A percentile compares a stretch with the other conserved stretches of the same genome.
These are phyloP conservation scores for Aplocera efformata DNA, from an alignment of 2,888 invertebrate species.

Conservation along the genomic window DNA sequence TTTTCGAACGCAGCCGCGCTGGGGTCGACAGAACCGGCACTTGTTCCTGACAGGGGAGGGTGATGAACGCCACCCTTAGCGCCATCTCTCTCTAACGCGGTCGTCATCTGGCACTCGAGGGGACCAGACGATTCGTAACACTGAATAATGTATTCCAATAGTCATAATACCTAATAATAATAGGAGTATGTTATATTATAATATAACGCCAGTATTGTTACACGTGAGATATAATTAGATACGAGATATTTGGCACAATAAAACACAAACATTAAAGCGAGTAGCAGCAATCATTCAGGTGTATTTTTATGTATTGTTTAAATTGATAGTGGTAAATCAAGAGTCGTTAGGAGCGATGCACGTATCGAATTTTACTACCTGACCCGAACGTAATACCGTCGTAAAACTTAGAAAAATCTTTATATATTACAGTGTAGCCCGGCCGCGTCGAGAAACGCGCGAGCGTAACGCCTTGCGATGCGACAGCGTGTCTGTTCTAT, in stretches of 20 bases:
- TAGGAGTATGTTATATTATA: slow-evolving; percentile 26
- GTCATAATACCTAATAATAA: slow-evolving; percentile 56
- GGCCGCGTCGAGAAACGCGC: slow-evolving; percentile 43
- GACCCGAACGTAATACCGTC: slow-evolving; percentile 59
- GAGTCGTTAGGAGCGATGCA: slow-evolving; percentile 66
- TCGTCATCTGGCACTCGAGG: slow-evolving; percentile 72
- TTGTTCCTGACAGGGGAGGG: slow-evolving; percentile 74
- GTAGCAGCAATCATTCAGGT: slow-evolving; percentile 59
- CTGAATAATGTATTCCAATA: slow-evolving; percentile 72
- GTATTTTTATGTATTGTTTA: slow-evolving; percentile 65
- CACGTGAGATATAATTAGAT: slow-evolving; percentile 14
- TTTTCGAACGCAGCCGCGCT: slow-evolving; percentile 62
- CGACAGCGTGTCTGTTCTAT: slow-evolving; percentile 41
- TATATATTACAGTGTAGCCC: slow-evolving; percentile 50
- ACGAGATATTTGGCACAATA: slow-evolving; percentile 52
- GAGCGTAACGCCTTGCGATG: slow-evolving; percentile 22
- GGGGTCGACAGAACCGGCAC: slow-evolving; percentile 71
- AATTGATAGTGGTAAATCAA: slow-evolving; percentile 74
- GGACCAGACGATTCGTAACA: slow-evolving; percentile 75
- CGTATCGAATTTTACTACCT: slow-evolving; percentile 74
- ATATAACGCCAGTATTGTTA: slow-evolving; percentile 10
- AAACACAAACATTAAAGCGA: slow-evolving; percentile 49
- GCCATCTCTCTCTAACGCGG: slow-evolving; percentile 49
- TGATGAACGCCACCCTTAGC: slow-evolving; percentile 68
- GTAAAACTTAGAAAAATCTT: slow-evolving; percentile 75